phyloP scores from a whole-genome alignment of 2,888 invertebrate species.

The Shargacucullia verbasci region DNA sequence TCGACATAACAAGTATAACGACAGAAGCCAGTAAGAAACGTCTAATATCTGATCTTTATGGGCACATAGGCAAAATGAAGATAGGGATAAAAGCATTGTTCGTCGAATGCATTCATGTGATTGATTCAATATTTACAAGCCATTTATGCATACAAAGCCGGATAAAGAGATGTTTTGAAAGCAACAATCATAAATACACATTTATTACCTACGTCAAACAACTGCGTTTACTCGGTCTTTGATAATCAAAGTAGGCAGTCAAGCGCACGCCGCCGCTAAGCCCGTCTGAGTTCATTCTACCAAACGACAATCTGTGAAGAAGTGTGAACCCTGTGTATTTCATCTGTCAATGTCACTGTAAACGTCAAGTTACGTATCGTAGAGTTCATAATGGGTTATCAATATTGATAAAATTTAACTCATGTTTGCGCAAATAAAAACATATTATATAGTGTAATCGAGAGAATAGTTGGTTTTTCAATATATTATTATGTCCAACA shows the following conservation, averaged over 20 bases:
- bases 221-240: constrained; percentile 12
- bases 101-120: not conserved
- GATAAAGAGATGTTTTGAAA: constrained; percentile 34
- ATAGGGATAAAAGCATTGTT: too few species aligned
- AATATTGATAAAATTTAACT: constrained; percentile 69
- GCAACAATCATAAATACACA: constrained; percentile 35
- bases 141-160: constrained; percentile 15
- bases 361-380: constrained; percentile 61
- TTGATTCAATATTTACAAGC: constrained; percentile 1
- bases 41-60: too few species aligned
- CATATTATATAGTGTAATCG: constrained; percentile 57
- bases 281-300: too few species aligned
- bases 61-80: too few species aligned
- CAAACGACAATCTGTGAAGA: constrained; percentile 6
- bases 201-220: constrained; percentile 14
- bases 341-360: constrained; percentile 46
- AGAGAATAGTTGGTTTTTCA: constrained; percentile 46
- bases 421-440: constrained; percentile 66
- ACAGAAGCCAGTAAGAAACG: too few species aligned
- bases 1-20: too few species aligned
- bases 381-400: constrained; percentile 87
- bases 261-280: not conserved
- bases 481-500: constrained; percentile 72
- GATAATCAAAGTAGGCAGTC: constrained; percentile 28
- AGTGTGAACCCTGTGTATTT: not conserved